Evolutionary conservation across 2,797 vertebrate genomes (phyloP).

Genomic region (Spinibarbus caldwelli): DNA sequence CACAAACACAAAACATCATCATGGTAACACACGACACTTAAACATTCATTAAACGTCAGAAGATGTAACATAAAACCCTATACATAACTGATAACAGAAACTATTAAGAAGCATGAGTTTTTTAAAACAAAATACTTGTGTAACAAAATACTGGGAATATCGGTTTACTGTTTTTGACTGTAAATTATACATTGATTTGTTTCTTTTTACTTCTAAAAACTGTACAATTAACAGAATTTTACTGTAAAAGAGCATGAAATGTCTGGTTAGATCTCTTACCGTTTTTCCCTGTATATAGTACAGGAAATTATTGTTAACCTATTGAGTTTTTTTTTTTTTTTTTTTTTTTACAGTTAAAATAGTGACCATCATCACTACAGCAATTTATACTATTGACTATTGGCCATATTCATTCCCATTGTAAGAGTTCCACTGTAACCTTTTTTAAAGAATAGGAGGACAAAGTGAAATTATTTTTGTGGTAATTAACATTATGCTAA

Average conservation of each 20-base stretch:
- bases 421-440: not conserved
- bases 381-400: not conserved
- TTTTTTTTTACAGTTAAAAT: not conserved
- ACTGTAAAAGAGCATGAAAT: not conserved
- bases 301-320: not conserved
- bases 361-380: not conserved
- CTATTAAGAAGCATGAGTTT: no score
- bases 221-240: no score
- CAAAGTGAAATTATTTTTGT: not conserved
- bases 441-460: not conserved
- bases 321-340: no score
- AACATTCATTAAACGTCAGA: not conserved
- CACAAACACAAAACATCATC: not conserved
- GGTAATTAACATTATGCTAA: not conserved
- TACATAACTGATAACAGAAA: not conserved
- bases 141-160: no score
- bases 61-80: not conserved
- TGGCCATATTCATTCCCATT: not conserved
- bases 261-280: not conserved
- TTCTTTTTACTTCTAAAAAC: no score
- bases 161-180: no score
- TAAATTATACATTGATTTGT: no score
- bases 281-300: not conserved
- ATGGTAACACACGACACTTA: not conserved
- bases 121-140: no score